phyloP scores from a whole-genome alignment of 2,113 vertebrate species.

The Cyprinus carpio region DNA sequence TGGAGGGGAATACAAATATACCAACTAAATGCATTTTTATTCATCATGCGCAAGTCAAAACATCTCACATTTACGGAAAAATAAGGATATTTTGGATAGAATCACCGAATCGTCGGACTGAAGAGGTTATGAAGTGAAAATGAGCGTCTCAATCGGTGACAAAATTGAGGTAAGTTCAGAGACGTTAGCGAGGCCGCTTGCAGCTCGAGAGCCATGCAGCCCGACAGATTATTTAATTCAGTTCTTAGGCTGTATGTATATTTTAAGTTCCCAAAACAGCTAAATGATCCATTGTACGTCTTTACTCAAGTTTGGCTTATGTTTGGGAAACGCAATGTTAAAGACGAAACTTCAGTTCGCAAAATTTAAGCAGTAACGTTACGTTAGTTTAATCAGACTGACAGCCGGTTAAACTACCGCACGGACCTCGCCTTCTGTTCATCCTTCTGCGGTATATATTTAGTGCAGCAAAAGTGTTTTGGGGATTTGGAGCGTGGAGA shows the following conservation, averaged over 20 bases:
- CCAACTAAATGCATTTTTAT: constrained; percentile 44
- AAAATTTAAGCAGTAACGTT: neutral
- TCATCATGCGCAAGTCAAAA: constrained; percentile 16
- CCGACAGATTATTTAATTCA: neutral
- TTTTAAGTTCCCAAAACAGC: neutral
- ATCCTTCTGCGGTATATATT: constrained; percentile 28
- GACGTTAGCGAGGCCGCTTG: constrained; percentile 1
- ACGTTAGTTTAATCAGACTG: too few species aligned
- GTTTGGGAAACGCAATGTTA: neutral
- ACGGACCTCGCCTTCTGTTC: neutral
- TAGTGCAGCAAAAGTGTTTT: constrained; percentile 20
- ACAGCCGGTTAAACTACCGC: neutral
- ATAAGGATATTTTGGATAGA: neutral
- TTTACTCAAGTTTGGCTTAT: neutral
- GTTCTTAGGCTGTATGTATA: neutral
- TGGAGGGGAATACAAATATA: constrained; percentile 65
- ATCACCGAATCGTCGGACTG: neutral
- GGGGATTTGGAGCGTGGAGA: constrained; percentile 32
- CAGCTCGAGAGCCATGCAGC: too few species aligned
- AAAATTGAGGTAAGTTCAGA: constrained; percentile 82
- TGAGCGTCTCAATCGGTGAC: constrained; percentile 85
- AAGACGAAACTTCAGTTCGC: too few species aligned
- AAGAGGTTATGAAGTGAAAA: constrained; percentile 59
- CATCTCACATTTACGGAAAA: constrained; percentile 3
- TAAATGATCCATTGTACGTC: neutral